Evolutionary conservation across 2,797 vertebrate species (phyloP), one percentile per base, ranked within the genome.

Genomic region (Scolopax rusticola): DNA sequence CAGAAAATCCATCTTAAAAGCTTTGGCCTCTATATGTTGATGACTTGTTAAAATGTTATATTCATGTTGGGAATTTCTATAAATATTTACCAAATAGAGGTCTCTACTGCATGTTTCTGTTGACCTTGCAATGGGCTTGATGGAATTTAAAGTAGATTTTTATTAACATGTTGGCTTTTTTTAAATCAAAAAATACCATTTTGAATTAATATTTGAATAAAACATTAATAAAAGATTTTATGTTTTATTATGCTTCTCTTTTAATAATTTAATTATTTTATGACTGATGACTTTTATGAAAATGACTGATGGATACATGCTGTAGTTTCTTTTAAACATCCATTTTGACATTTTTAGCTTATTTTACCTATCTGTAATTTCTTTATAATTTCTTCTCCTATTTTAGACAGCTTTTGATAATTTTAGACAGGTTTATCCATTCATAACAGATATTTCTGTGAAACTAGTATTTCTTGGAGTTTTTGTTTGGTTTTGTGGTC

Each of bases 301-400:
- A 64, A 56, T 43, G 7, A 41, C 20, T 5, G 8, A 54, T 48
- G 63, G 3, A 43, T 2, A 2, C 8, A 13, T 27, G 5, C 0
- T 4, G 32, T 9, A 47, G 14, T 54, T 64, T 79, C 6, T 75
- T 85, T 64, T 50, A n/a, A 74, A 21, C 10, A 17, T 40, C 14
- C 5, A 4, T 36, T 3, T 16, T 78, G 9, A 25, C 28, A 45
- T 40, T 30, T 7, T 71, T 48, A 36, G 7, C 8, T 67, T 75
- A 24, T 78, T 87, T 87, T 77, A 50, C 9, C 23, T 50, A 45
- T 4, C 5, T 74, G 4, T 54, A 6, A 32, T 81, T 90, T 89
- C 8, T 57, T 67, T 28, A 9, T 25, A 21, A 20, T 74, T 77
- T 74, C 6, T 65, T 65, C 17, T 77, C 8, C 33, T 51, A 32